These are phyloP conservation scores for Neuroterus valhalla DNA, from an alignment of 1,140 invertebrate genomes.

Conservation along the genomic window DNA sequence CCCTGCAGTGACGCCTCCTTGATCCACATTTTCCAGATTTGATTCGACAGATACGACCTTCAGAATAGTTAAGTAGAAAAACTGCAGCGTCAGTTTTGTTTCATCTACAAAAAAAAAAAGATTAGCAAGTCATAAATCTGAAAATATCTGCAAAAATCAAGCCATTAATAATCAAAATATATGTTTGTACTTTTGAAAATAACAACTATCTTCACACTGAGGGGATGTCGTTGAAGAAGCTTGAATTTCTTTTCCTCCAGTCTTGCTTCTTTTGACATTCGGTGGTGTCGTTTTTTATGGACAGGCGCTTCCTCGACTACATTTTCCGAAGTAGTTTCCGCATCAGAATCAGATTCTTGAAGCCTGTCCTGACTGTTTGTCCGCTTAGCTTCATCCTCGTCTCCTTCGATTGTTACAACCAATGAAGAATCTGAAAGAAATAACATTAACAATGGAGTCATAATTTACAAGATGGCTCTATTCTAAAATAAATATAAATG, in stretches of 20 bases:
- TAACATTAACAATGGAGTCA: neutral
- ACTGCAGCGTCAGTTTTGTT: constrained; percentile 77
- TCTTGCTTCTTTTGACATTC: constrained; percentile 77
- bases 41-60: constrained; percentile 81
- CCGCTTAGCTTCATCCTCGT: constrained; percentile 87
- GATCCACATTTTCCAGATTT: constrained; percentile 70
- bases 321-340: constrained; percentile 75
- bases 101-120: constrained; percentile 67
- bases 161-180: constrained; percentile 19
- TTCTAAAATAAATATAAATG: too few species aligned
- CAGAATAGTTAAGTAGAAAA: constrained; percentile 78
- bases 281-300: constrained; percentile 79
- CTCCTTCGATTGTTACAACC: constrained; percentile 81
- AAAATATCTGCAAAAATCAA: neutral
- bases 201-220: constrained; percentile 81
- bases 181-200: constrained; percentile 71
- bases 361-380: constrained; percentile 78
- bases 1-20: constrained; percentile 62
- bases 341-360: constrained; percentile 80
- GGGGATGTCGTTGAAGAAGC: constrained; percentile 84
- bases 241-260: constrained; percentile 81
- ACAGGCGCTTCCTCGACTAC: constrained; percentile 75
- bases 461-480: neutral
- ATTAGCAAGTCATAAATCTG: constrained; percentile 3
- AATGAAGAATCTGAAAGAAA: constrained; percentile 71